phyloP scores from a whole-genome alignment of 2,888 invertebrate genomes.

The Nomada flava region DNA sequence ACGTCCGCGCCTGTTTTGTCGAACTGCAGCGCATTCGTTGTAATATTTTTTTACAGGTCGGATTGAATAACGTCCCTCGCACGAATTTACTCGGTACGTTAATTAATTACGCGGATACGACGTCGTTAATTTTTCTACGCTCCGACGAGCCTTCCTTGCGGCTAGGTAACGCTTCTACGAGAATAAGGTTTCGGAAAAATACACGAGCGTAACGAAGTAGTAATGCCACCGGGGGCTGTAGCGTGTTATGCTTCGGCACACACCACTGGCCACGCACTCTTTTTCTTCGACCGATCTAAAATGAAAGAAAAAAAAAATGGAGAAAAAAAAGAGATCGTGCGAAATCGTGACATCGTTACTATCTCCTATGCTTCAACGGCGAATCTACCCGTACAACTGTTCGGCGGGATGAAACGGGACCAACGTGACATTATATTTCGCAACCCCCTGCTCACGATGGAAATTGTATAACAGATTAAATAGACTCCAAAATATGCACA shows the following conservation, averaged over 20 bases:
- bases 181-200: constrained; percentile 75
- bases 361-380: constrained; percentile 52
- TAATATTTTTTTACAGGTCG: neutral
- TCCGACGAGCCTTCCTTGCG: constrained; percentile 46
- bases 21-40: neutral
- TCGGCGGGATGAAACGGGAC: neutral
- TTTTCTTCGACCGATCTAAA: constrained; percentile 69
- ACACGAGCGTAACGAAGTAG: constrained; percentile 78
- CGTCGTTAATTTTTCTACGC: constrained; percentile 60
- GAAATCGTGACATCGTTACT: constrained; percentile 78
- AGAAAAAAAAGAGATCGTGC: constrained; percentile 70
- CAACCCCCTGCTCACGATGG: neutral
- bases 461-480: too few relatives aligned
- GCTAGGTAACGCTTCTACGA: constrained; percentile 41
- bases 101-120: constrained; percentile 67
- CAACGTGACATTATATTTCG: neutral
- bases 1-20: neutral
- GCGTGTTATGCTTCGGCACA: constrained; percentile 80
- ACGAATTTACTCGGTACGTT: constrained; percentile 46
- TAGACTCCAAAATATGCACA: too few relatives aligned
- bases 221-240: constrained; percentile 73
- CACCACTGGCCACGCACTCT: constrained; percentile 78
- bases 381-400: constrained; percentile 23
- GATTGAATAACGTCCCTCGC: constrained; percentile 33
- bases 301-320: constrained; percentile 50